phyloP scores from a whole-genome alignment of 2,797 vertebrate genomes.

The Mastacembelus armatus region DNA sequence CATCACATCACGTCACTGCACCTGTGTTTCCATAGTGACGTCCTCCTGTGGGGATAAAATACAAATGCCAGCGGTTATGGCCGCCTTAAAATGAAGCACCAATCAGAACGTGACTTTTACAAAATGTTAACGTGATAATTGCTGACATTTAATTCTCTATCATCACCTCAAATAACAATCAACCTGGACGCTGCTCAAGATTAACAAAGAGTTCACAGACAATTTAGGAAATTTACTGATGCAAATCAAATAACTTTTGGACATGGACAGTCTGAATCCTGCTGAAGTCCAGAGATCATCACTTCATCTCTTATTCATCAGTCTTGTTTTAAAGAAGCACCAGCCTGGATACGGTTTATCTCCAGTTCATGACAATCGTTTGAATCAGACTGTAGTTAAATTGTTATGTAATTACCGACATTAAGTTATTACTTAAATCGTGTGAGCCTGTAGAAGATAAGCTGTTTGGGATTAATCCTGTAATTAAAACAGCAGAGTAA shows the following conservation, averaged over 20 bases:
- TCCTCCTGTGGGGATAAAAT: conserved; percentile 62
- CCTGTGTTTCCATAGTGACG: conserved; percentile 75
- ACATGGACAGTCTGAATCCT: not conserved
- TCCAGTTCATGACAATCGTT: too few relatives aligned
- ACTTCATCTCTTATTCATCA: not conserved
- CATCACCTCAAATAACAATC: not conserved
- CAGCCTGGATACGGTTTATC: not conserved
- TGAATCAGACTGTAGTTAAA: too few relatives aligned
- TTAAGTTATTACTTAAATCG: too few relatives aligned
- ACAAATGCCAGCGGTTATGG: conserved; percentile 30
- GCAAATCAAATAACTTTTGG: not conserved
- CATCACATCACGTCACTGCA: conserved; percentile 59
- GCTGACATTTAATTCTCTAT: conserved; percentile 5
- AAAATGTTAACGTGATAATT: conserved; percentile 12
- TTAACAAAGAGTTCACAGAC: not conserved
- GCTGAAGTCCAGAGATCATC: not conserved
- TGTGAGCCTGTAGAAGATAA: not conserved
- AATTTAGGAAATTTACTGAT: not conserved
- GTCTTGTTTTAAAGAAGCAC: not conserved
- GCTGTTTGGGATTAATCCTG: not conserved
- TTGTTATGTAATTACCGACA: too few relatives aligned
- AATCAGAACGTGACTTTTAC: conserved; percentile 12
- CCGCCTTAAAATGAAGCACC: not conserved
- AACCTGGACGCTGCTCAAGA: not conserved
- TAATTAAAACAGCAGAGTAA: too few relatives aligned